A percentile compares a stretch with the other conserved stretches of the same genome.
Conservation (phyloP, 2,797 vertebrate genomes). For the Melanogrammus aeglefinus region DNA sequence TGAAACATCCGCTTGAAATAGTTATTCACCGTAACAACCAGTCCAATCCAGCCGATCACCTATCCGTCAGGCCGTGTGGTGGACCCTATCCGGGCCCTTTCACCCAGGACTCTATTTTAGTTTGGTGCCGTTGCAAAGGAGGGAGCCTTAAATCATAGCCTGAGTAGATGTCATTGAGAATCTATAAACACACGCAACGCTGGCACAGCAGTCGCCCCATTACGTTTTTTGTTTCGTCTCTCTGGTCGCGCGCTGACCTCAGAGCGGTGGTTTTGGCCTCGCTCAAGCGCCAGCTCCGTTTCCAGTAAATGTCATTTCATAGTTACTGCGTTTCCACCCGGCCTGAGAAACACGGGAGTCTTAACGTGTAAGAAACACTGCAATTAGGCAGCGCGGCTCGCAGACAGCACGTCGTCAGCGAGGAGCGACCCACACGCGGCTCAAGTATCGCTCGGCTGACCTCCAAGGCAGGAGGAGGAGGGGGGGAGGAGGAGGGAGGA, state of each 20-base stretch:
- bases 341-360: conserved; percentile 57
- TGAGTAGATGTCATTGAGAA: conserved; percentile 62
- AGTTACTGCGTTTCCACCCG: conserved; percentile 65
- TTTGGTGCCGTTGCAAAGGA: conserved; percentile 30
- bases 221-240: background rate
- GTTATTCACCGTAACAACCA: background rate
- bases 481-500: conserved; percentile 33
- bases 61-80: background rate
- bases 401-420: conserved; percentile 55
- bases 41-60: background rate
- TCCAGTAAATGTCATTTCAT: conserved; percentile 77
- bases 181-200: conserved; percentile 62
- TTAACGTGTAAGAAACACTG: conserved; percentile 55
- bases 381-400: conserved; percentile 59
- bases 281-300: conserved; percentile 61
- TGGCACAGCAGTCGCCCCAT: conserved; percentile 25
- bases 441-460: conserved; percentile 31
- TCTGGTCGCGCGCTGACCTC: conserved; percentile 64
- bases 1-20: background rate
- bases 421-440: conserved; percentile 30
- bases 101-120: conserved; percentile 27
- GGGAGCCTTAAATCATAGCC: conserved; percentile 51
- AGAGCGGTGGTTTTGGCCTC: conserved; percentile 69
- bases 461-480: conserved; percentile 25
- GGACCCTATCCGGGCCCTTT: background rate